phyloP scores from a whole-genome alignment of 2,113 vertebrate species.

The Sus scrofa region DNA sequence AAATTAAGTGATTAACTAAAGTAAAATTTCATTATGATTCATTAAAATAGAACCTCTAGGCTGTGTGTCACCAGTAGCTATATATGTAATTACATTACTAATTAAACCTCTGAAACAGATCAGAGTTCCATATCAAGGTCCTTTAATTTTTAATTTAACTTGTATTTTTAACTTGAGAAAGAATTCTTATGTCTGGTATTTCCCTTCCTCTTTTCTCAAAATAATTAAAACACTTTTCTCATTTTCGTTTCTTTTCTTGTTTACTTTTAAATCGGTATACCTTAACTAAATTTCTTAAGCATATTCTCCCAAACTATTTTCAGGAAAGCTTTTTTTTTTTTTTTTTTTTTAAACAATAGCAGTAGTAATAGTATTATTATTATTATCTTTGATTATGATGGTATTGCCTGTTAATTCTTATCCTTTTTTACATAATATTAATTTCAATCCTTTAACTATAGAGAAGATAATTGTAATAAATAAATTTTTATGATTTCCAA shows the following conservation, averaged over 20 bases:
- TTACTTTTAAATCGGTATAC: constrained; percentile 32
- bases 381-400: constrained; percentile 77
- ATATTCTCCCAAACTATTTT: constrained; percentile 76
- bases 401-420: constrained; percentile 83
- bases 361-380: constrained; percentile 68
- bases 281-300: neutral
- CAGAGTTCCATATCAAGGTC: neutral
- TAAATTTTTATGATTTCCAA: constrained; percentile 69
- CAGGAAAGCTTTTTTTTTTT: constrained; percentile 77
- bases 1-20: constrained; percentile 50
- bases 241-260: constrained; percentile 33
- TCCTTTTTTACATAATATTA: constrained; percentile 83
- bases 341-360: neutral
- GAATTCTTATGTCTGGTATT: neutral
- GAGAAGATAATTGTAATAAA: constrained; percentile 86
- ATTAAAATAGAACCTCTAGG: constrained; percentile 16
- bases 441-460: constrained; percentile 86
- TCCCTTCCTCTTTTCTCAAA: neutral
- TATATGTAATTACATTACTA: constrained; percentile 24
- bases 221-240: constrained; percentile 26
- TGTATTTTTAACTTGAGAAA: neutral
- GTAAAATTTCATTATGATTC: constrained; percentile 47
- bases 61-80: neutral
- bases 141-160: constrained; percentile 31
- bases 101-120: constrained; percentile 57